Conservation (phyloP, 2,797 vertebrate species). For the Pampus argenteus region DNA sequence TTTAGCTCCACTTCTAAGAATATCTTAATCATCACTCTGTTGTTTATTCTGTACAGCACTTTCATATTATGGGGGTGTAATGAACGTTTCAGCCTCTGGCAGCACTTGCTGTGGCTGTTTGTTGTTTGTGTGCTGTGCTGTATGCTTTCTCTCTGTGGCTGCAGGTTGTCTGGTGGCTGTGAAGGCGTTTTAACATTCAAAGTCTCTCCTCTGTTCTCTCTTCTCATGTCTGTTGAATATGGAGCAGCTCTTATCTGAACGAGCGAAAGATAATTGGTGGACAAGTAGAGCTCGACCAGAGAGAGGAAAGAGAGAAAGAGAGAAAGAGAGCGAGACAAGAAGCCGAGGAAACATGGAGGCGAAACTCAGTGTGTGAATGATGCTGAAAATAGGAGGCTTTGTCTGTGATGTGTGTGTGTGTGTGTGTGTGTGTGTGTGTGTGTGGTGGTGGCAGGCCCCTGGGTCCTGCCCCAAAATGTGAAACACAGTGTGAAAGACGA, state of each 20-base stretch:
- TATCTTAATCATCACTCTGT: conserved; percentile 6
- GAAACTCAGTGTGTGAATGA: conserved; percentile 19
- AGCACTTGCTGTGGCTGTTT: conserved; percentile 37
- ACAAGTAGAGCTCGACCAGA: conserved; percentile 67
- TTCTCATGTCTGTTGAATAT: conserved; percentile 60
- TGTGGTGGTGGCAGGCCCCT: not conserved
- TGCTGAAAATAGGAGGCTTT: conserved; percentile 33
- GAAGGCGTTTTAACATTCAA: conserved; percentile 65
- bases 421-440: not conserved
- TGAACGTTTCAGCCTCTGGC: conserved; percentile 56
- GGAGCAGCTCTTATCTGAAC: conserved; percentile 73
- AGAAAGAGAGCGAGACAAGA: not conserved
- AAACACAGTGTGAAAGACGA: conserved; percentile 1
- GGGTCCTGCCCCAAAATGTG: conserved; percentile 22
- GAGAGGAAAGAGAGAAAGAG: conserved; percentile 25
- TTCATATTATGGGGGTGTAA: conserved; percentile 50
- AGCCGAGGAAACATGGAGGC: conserved; percentile 7
- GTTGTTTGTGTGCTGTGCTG: conserved; percentile 27
- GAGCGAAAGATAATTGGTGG: conserved; percentile 71
- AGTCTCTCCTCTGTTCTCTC: conserved; percentile 40
- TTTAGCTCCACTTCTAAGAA: conserved; percentile 10
- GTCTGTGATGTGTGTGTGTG: conserved; percentile 10
- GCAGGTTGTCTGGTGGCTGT: conserved; percentile 50
- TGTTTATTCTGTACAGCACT: conserved; percentile 42
- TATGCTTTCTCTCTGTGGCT: conserved; percentile 18